These are phyloP conservation scores for Anguilla rostrata DNA, from an alignment of 2,113 vertebrate species.

Conservation along the genomic window DNA sequence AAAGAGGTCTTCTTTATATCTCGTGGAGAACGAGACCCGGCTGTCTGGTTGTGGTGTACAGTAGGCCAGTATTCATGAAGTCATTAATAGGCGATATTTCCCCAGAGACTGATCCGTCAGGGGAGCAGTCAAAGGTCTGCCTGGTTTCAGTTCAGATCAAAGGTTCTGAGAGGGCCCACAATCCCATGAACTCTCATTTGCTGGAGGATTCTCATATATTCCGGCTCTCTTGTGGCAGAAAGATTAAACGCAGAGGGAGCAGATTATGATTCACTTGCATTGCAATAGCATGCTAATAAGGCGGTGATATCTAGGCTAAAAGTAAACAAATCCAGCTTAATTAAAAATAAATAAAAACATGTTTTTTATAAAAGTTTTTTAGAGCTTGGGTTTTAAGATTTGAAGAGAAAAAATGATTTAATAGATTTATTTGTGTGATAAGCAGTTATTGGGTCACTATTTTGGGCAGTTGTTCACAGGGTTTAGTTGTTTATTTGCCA, in stretches of 20 bases:
- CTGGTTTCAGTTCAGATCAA: neutral
- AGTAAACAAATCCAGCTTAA: neutral
- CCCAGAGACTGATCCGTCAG: neutral
- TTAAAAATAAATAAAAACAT: neutral
- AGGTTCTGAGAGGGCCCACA: neutral
- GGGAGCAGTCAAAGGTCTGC: neutral
- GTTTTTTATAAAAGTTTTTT: neutral
- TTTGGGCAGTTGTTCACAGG: neutral
- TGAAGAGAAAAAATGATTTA: neutral
- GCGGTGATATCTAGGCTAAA: neutral
- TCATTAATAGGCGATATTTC: neutral
- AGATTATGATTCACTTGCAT: neutral
- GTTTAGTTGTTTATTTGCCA: neutral
- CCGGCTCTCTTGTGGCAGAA: neutral
- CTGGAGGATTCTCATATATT: conserved; percentile 2
- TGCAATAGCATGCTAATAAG: neutral
- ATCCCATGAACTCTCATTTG: neutral
- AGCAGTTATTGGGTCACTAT: neutral
- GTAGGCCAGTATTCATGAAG: neutral
- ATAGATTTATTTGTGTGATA: neutral
- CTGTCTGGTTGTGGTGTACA: conserved; percentile 25
- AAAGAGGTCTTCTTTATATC: conserved; percentile 28
- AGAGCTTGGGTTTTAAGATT: neutral
- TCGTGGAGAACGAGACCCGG: conserved; percentile 25
- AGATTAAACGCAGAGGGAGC: neutral